Evolutionary conservation across 37 sponge, comb jelly and placozoan species (phyloP).

Genomic region (Tethya wilhelma): DNA sequence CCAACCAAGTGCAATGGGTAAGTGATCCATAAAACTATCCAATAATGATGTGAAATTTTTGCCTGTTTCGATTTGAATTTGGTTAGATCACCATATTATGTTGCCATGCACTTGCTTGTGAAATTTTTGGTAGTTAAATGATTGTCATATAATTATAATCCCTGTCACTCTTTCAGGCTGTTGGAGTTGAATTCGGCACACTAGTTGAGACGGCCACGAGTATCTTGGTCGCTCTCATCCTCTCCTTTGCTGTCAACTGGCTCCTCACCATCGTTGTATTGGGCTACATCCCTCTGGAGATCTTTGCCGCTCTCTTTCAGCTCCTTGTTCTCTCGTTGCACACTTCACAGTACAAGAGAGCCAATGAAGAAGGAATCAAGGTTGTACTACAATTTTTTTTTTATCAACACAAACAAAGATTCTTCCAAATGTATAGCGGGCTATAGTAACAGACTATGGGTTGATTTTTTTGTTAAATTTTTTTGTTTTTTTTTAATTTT

Average conservation of each 20-base stretch:
- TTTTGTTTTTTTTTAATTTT: too few species aligned
- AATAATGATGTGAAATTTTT: too few species aligned
- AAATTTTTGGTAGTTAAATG: too few species aligned
- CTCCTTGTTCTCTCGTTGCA: conserved; percentile 3
- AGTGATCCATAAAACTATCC: too few species aligned
- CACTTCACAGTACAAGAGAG: conserved; percentile 26
- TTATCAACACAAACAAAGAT: too few species aligned
- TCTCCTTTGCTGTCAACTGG: conserved; percentile 73
- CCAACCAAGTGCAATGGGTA: conserved; percentile 85
- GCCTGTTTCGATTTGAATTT: too few species aligned
- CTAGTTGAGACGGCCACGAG: conserved; percentile 46
- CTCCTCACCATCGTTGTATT: conserved; percentile 66
- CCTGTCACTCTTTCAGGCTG: conserved; percentile 22
- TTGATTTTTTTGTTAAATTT: too few species aligned
- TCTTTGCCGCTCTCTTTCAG: conserved; percentile 34
- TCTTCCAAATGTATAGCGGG: not conserved
- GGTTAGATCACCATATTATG: too few species aligned
- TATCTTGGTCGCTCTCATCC: conserved; percentile 42
- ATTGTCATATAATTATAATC: not conserved
- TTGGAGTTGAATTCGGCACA: conserved; percentile 68
- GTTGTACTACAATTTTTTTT: not conserved
- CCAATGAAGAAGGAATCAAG: conserved; percentile 51
- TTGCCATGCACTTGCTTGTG: too few species aligned
- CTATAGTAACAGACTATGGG: not conserved
- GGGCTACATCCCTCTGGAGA: conserved; percentile 42